A percentile compares a stretch with the other conserved stretches of the same genome.
Evolutionary conservation across 2,888 invertebrate species (phyloP).

Genomic region (Epirrita christyi): DNA sequence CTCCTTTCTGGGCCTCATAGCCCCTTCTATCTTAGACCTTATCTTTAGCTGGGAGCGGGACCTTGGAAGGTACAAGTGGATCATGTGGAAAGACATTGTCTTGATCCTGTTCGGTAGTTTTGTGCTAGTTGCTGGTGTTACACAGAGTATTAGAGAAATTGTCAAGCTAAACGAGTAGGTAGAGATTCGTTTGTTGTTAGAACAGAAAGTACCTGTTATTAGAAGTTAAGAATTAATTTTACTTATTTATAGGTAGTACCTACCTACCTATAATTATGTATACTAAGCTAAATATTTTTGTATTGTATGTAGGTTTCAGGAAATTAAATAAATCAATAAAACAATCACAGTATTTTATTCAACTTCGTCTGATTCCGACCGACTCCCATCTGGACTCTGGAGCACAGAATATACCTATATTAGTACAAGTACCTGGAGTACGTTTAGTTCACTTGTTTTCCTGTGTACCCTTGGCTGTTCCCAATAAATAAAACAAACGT

Average conservation of each 20-base stretch:
- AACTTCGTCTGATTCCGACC: too few relatives aligned
- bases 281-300: slow-evolving; percentile 7
- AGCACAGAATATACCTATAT: too few relatives aligned
- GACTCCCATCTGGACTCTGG: too few relatives aligned
- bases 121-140: slow-evolving; percentile 88
- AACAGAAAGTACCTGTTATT: background rate
- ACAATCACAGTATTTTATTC: background rate
- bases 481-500: too few relatives aligned
- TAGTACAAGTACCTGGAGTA: too few relatives aligned
- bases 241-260: too few relatives aligned
- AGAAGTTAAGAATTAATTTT: background rate
- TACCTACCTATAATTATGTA: too few relatives aligned
- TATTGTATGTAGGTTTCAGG: slow-evolving; percentile 6
- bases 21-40: slow-evolving; percentile 90
- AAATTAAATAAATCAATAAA: slow-evolving; percentile 6
- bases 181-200: background rate
- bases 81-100: slow-evolving; percentile 87
- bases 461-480: too few relatives aligned
- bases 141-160: slow-evolving; percentile 77
- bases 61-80: slow-evolving; percentile 88
- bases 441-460: too few relatives aligned
- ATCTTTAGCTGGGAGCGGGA: slow-evolving; percentile 88
- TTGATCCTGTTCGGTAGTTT: slow-evolving; percentile 86
- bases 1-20: slow-evolving; percentile 89
- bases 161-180: slow-evolving; percentile 37